phyloP scores from a whole-genome alignment of 92 coral and sea anemone species.

The Zoanthus gigantus region DNA sequence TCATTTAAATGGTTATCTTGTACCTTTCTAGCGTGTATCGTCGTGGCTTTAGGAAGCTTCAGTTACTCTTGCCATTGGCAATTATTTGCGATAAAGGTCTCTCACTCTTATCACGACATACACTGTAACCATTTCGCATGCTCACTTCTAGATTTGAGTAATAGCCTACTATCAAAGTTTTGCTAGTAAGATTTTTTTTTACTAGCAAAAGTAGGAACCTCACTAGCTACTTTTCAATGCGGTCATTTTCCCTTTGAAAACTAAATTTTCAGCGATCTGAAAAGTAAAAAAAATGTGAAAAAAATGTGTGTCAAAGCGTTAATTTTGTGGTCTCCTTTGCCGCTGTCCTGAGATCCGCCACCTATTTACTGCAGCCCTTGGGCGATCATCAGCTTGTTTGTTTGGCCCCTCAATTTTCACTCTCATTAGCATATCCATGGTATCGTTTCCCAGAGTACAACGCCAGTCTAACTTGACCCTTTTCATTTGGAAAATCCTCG shows the following conservation, averaged over 20 bases:
- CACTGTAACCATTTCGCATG: too few species aligned
- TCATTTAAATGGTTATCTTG: too few species aligned
- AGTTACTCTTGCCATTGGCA: too few species aligned
- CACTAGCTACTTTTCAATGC: too few species aligned
- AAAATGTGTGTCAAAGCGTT: constrained; percentile 15
- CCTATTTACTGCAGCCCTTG: constrained; percentile 17
- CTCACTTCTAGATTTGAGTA: too few species aligned
- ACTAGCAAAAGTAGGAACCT: background rate
- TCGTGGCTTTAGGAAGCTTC: too few species aligned
- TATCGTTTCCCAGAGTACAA: too few species aligned
- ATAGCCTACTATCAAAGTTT: constrained; percentile 13
- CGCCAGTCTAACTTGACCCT: too few species aligned
- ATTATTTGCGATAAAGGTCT: too few species aligned
- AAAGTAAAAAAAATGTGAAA: constrained; percentile 17
- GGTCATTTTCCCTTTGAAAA: too few species aligned
- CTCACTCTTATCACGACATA: too few species aligned
- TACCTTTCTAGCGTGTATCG: too few species aligned
- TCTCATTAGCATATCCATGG: constrained; percentile 38
- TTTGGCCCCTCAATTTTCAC: constrained; percentile 47
- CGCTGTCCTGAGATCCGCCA: constrained; percentile 12
- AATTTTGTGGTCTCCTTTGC: constrained; percentile 19
- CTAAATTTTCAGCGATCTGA: constrained; percentile 15
- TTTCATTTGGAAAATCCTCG: constrained; percentile 25
- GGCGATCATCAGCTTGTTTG: background rate
- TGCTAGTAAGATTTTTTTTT: background rate